Conservation (phyloP, 2,113 vertebrate species). For the Oenanthe oenanthe region DNA sequence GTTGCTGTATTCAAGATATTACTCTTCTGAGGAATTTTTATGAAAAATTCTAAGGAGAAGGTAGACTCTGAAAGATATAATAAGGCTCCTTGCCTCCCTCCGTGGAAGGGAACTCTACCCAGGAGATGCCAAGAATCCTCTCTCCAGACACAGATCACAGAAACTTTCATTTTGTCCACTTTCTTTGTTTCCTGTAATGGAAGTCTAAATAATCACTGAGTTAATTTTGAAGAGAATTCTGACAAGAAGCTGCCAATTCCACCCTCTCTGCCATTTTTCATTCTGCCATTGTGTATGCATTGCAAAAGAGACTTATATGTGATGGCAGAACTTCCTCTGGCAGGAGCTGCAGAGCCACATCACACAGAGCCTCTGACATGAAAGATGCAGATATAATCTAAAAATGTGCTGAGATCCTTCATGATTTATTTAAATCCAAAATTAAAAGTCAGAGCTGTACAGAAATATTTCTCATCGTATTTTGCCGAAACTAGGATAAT, state of each 20-base stretch:
- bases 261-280: background rate
- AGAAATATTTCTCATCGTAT: background rate
- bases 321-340: background rate
- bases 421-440: conserved; percentile 32
- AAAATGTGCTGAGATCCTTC: background rate
- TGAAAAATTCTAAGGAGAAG: background rate
- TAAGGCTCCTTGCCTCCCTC: background rate
- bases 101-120: background rate
- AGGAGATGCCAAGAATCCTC: background rate
- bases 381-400: conserved; percentile 18
- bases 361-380: background rate
- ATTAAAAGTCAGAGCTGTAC: background rate
- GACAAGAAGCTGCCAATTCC: background rate
- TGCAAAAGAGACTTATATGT: background rate
- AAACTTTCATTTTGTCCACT: background rate
- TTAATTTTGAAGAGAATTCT: background rate
- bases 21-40: background rate
- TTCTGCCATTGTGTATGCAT: background rate
- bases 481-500: background rate
- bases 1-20: background rate
- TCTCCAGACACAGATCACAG: background rate
- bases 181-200: background rate
- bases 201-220: background rate
- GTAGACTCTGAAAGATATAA: background rate
- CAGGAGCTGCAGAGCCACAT: background rate